Evolutionary conservation across 2,888 invertebrate genomes (phyloP), one percentile per base, ranked within the genome.

Genomic region (Gerris lacustris): DNA sequence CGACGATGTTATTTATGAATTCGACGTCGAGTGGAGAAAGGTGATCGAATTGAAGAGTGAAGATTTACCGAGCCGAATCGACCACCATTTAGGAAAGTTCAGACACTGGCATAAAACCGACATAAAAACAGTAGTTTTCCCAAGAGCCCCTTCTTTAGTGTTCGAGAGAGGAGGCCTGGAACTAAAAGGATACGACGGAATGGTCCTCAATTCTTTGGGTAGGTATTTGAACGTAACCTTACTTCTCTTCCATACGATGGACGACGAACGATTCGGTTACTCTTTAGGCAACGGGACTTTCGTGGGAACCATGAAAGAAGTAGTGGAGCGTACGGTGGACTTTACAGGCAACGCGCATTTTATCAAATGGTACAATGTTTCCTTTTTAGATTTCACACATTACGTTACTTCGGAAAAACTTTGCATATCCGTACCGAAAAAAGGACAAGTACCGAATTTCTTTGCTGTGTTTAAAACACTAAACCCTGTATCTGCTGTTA

Each of bases 301-400:
- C 11, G 67, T 44, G 6, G 67, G 67, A 67, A 67, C 67, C n/a
- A 17, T 67, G 11, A 67, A 67, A 67, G 47, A 67, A 43, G 6
- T 67, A 2, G 47, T 47, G 6, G 67, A 67, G 5, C 9, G 67
- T 6, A 45, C 45, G 44, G 67, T 44, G n/a, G 47, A 67, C 6
- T 45, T 67, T 45, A 67, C 67, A 11, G 67, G 45, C 5, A 67
- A 45, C 67, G 67, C 45, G 1, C 67, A 67, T 47, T 67, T 67
- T 31, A n/a, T 67, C 7, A 67, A 67, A 67, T 67, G 67, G 67
- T 67, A 67, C 67, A 67, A 67, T 31, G 47, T 67, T n/a, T 6
- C 45, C 5, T 18, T 17, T 11, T 18, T 67, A 9, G 67, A 45
- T 17, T 67, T 67, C 67, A 43, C 67, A 11, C 67, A 67, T 44